These are phyloP conservation scores for Stegodyphus mimosarum DNA, from an alignment of 1,140 invertebrate genomes.

Conservation along the genomic window DNA sequence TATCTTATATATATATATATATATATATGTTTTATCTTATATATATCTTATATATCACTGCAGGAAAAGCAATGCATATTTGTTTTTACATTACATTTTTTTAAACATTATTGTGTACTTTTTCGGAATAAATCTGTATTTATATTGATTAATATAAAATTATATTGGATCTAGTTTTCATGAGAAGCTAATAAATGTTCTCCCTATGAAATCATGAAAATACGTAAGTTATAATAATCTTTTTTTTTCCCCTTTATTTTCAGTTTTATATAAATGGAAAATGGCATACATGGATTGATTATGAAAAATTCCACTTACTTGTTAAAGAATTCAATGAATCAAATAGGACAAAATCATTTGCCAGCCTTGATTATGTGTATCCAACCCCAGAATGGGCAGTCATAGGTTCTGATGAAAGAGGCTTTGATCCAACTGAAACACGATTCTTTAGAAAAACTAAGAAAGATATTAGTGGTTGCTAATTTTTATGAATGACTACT, in stretches of 20 bases:
- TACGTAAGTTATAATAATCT: too few relatives aligned
- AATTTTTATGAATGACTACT: not conserved
- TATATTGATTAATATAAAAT: too few relatives aligned
- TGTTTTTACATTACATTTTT: too few relatives aligned
- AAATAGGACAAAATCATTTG: constrained; percentile 69
- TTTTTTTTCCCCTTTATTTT: constrained; percentile 60
- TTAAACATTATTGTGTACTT: too few relatives aligned
- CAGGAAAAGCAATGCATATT: too few relatives aligned
- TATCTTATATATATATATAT: too few relatives aligned
- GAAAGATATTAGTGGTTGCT: constrained; percentile 68
- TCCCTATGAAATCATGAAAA: too few relatives aligned
- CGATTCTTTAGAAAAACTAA: constrained; percentile 71
- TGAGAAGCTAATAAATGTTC: too few relatives aligned
- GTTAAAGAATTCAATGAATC: constrained; percentile 68
- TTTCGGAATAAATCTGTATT: too few relatives aligned
- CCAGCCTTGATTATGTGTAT: constrained; percentile 73
- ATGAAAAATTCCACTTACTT: constrained; percentile 73
- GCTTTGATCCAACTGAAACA: constrained; percentile 75
- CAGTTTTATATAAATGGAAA: constrained; percentile 72
- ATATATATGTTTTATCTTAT: too few relatives aligned
- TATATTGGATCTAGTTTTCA: too few relatives aligned
- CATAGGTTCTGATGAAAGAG: constrained; percentile 72
- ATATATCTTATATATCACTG: too few relatives aligned
- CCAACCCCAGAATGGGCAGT: constrained; percentile 74
- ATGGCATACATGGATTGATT: constrained; percentile 78